Base-by-base conservation (phyloP, 2,113 vertebrate species). In the Sigmodon hispidus region DNA sequence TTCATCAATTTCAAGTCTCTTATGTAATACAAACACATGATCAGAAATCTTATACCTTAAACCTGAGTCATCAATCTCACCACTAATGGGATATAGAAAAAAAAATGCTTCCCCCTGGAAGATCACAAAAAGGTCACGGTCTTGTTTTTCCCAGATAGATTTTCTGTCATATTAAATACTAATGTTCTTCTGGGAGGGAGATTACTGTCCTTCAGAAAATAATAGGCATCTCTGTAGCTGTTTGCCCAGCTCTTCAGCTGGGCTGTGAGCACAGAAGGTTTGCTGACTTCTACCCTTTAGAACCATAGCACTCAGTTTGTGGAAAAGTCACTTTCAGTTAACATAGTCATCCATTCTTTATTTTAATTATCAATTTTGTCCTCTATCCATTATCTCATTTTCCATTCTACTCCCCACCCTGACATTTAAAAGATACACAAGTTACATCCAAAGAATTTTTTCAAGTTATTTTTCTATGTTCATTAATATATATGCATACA, bases 151-250 rank as follows among this genome's bases (percentile, higher is more conserved):
- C 55, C 65, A 43, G 72, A 97, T 96, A 95, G 96, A 97, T 97
- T 97, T 97, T 72, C 97, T 96, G 96, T 97, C 96, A 93, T 95
- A 92, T 96, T 87, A 70, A 92, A 93, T 92, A 91, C 96, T 89
- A 83, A 96, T 94, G 93, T 94, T 96, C 96, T 43, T 12, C 29
- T 80, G 88, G 94, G 94, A 87, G 80, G 80, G 40, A 95, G 95
- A 94, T 89, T 79, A 81, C 87, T 95, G 80, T 87, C 79, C 26
- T 83, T 59, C 59, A 52, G 50, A 95, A 69, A 94, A 80, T 86
- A 91, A 86, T 72, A 57, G 76, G 85, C 70, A 79, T 81, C 59
- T 73, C 63, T 87, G 29, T 65, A 94, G 90, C 83, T 91, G 12
- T 52, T 48, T 73, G 69, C 29, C 57, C 43, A 59, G 36, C 19